Evolutionary conservation across 1,140 invertebrate species (phyloP).

Genomic region (Brachionus paranguensis): DNA sequence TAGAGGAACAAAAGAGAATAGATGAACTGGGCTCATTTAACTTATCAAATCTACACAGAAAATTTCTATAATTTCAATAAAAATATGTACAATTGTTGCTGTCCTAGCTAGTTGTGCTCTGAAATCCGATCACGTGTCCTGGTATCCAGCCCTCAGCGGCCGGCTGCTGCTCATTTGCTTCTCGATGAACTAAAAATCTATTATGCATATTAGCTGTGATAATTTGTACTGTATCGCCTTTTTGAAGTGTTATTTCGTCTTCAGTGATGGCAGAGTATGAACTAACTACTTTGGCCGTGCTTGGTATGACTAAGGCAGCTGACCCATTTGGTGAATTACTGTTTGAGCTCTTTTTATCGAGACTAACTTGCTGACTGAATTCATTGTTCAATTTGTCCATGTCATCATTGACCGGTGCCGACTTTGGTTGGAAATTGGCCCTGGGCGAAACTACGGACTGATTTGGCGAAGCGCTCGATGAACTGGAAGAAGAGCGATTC

Average conservation of each 20-base stretch:
- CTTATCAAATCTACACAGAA: constrained; percentile 24
- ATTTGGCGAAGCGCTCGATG: not conserved
- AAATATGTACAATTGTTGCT: not conserved
- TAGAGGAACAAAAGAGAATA: not conserved
- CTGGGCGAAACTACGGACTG: not conserved
- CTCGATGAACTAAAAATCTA: constrained; percentile 52
- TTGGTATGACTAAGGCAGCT: constrained; percentile 16
- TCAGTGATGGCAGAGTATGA: constrained; percentile 56
- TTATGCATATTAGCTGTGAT: constrained; percentile 49
- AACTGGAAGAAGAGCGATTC: constrained; percentile 29
- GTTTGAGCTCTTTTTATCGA: not conserved
- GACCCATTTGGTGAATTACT: not conserved
- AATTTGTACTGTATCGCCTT: constrained; percentile 57
- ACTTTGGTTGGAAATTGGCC: not conserved
- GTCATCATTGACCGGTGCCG: not conserved
- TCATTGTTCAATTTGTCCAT: not conserved
- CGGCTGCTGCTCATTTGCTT: constrained; percentile 51
- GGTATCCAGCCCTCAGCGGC: constrained; percentile 64
- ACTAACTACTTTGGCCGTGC: constrained; percentile 47
- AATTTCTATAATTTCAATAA: not conserved
- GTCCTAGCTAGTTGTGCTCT: constrained; percentile 2
- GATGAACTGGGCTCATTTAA: not conserved
- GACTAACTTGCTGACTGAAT: not conserved
- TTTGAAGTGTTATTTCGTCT: constrained; percentile 56
- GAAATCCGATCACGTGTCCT: constrained; percentile 58